Conservation (phyloP, 2,888 invertebrate genomes). For the Eledona agricola region DNA sequence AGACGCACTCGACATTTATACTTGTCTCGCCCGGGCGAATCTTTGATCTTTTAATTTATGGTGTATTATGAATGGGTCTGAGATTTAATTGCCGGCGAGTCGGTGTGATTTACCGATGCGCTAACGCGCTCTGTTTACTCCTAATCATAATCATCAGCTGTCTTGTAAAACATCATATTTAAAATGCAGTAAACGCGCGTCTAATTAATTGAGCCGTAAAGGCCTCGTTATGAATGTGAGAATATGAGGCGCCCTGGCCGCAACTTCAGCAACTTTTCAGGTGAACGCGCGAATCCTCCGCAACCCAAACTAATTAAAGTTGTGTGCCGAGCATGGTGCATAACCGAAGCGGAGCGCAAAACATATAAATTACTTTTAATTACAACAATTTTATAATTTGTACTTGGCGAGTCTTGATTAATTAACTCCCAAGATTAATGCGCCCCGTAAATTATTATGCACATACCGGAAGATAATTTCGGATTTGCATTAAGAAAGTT, state of each 20-base stretch:
- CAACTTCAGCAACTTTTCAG: too few species aligned
- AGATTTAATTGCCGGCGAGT: constrained; percentile 42
- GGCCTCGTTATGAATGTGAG: too few species aligned
- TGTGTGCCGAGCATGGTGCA: constrained; percentile 58
- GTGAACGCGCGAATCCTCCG: constrained; percentile 38
- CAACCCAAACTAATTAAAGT: constrained; percentile 56
- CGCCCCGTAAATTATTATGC: constrained; percentile 59
- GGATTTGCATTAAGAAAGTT: constrained; percentile 22
- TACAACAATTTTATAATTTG: constrained; percentile 64
- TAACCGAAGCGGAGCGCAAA: constrained; percentile 57
- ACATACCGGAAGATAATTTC: constrained; percentile 51
- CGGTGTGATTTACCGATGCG: constrained; percentile 43
- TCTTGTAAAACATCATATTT: constrained; percentile 32
- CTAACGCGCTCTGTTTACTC: constrained; percentile 36
- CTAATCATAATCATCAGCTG: constrained; percentile 33
- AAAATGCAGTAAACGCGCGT: constrained; percentile 22
- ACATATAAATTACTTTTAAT: constrained; percentile 63
- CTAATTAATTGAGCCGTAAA: constrained; percentile 26
- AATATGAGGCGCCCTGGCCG: too few species aligned
- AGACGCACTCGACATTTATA: constrained; percentile 35
- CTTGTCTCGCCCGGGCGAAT: constrained; percentile 41
- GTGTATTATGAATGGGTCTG: constrained; percentile 45
- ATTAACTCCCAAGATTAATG: constrained; percentile 61
- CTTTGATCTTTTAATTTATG: constrained; percentile 52
- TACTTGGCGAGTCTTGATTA: constrained; percentile 61